phyloP scores from a whole-genome alignment of 2,113 vertebrate genomes.

The Ardeotis arabs region DNA sequence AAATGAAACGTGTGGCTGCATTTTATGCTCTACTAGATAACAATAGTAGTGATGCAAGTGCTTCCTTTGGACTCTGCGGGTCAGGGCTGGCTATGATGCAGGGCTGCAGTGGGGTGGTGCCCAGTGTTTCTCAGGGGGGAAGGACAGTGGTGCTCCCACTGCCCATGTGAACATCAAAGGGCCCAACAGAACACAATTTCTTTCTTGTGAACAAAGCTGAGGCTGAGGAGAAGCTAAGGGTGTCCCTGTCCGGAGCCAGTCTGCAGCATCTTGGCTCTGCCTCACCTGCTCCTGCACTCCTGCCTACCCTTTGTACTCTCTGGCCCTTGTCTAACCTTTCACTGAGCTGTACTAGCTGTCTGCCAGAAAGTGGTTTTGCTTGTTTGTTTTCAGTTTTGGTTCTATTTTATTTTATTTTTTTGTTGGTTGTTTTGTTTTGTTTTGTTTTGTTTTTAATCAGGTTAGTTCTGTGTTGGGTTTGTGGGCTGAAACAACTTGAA shows the following conservation, averaged over 20 bases:
- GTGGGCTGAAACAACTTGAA: neutral
- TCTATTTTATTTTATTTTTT: neutral
- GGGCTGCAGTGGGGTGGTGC: neutral
- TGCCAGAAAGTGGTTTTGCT: neutral
- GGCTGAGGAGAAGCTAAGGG: neutral
- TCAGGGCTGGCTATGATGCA: neutral
- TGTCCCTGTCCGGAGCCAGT: neutral
- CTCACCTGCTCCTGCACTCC: neutral
- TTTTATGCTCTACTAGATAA: neutral
- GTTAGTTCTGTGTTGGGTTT: neutral
- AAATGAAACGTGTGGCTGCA: neutral
- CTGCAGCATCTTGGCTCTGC: neutral
- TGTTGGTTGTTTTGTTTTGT: neutral
- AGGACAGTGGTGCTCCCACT: neutral
- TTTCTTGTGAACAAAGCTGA: neutral
- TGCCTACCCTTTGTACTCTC: neutral
- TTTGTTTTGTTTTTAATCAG: neutral
- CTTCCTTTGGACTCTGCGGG: neutral
- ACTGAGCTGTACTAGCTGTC: neutral
- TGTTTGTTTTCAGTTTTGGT: neutral
- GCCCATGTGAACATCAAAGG: neutral
- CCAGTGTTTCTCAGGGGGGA: neutral
- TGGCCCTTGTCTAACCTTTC: neutral
- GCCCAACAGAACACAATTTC: neutral
- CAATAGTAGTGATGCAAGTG: neutral